These are phyloP conservation scores for Balearica regulorum DNA, from an alignment of 2,797 vertebrate genomes.

Conservation along the genomic window DNA sequence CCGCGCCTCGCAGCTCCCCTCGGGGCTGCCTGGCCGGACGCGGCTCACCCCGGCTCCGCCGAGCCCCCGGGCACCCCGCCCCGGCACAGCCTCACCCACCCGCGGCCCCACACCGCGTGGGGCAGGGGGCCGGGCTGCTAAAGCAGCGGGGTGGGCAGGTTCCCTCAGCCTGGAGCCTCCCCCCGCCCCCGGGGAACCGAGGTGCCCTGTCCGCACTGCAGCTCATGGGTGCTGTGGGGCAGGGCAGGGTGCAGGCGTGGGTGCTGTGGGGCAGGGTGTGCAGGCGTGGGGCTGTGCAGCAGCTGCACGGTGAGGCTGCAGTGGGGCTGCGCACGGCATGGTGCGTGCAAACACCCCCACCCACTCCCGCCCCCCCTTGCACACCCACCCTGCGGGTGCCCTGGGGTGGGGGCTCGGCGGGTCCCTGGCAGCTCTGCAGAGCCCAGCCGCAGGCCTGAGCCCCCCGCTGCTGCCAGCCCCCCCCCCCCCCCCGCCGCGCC, in stretches of 20 bases:
- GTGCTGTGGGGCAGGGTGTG: not conserved
- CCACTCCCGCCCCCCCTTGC: too few species aligned
- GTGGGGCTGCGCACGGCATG: not conserved
- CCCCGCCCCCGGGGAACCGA: too few species aligned
- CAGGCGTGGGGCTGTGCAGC: not conserved
- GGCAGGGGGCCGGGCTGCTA: not conserved
- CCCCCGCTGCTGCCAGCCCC: not conserved
- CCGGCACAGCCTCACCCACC: not conserved
- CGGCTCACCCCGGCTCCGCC: not conserved
- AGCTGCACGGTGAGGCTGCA: not conserved
- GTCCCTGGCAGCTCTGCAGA: not conserved
- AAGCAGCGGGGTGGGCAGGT: not conserved
- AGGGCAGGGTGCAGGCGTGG: not conserved
- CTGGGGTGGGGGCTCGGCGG: not conserved
- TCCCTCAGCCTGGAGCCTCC: not conserved
- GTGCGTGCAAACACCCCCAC: too few species aligned
- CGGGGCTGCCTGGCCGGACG: not conserved
- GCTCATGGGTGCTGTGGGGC: not conserved
- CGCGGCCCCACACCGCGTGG: not conserved
- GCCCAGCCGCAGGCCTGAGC: not conserved
- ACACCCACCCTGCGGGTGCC: not conserved
- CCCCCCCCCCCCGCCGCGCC: not conserved
- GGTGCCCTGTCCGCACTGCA: not conserved
- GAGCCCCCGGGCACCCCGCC: not conserved
- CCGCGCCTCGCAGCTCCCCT: too few species aligned